phyloP scores from a whole-genome alignment of 2,797 vertebrate species.

The Sebastes minor region DNA sequence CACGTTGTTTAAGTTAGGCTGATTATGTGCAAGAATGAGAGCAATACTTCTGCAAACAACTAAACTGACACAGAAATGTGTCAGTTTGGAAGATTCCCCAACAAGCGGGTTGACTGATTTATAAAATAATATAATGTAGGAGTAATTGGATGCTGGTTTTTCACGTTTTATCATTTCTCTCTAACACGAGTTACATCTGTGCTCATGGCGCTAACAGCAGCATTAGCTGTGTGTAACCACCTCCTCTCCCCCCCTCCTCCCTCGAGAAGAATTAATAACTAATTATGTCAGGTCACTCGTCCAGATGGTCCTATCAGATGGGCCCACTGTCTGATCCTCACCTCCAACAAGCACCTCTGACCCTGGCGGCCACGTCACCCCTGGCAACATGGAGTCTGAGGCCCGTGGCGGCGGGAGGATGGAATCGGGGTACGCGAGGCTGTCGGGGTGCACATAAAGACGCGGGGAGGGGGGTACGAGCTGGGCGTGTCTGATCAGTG shows the following conservation, averaged over 20 bases:
- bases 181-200: conserved; percentile 20
- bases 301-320: conserved; percentile 99
- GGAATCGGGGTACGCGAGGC: conserved; percentile 36
- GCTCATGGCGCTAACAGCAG: conserved; percentile 41
- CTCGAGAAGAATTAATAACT: conserved; percentile 97
- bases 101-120: neutral
- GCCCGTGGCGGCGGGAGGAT: conserved; percentile 55
- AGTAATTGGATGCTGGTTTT: neutral
- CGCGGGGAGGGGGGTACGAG: conserved; percentile 59
- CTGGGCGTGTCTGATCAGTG: conserved; percentile 89
- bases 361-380: conserved; percentile 91
- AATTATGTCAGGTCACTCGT: conserved; percentile 99
- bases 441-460: conserved; percentile 56
- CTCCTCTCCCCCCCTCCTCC: conserved; percentile 29
- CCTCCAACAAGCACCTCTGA: conserved; percentile 96
- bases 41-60: neutral
- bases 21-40: neutral
- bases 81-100: neutral
- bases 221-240: conserved; percentile 48
- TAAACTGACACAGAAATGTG: too few species aligned
- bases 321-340: conserved; percentile 93
- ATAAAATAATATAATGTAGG: neutral
- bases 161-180: conserved; percentile 11
- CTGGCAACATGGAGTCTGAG: conserved; percentile 88
- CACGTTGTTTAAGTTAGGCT: neutral